These are phyloP conservation scores for Pararge aegeria DNA, from an alignment of 1,140 invertebrate species.

Conservation along the genomic window DNA sequence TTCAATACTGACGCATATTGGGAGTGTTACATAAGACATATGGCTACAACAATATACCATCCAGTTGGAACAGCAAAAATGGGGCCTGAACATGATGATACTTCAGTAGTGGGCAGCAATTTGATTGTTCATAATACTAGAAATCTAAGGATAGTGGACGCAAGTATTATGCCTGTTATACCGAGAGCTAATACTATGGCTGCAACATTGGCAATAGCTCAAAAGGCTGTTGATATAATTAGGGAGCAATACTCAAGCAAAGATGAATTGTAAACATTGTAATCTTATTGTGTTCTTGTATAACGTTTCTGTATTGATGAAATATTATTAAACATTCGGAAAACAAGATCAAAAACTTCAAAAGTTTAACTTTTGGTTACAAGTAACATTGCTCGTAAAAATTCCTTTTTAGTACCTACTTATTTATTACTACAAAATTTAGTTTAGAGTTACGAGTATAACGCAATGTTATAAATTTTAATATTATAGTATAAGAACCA, in stretches of 20 bases:
- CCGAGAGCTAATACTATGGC: slow-evolving; percentile 88
- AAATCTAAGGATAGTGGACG: slow-evolving; percentile 89
- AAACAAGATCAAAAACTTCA: too few species aligned
- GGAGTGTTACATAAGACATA: slow-evolving; percentile 82
- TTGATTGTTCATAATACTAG: slow-evolving; percentile 84
- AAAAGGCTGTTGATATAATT: slow-evolving; percentile 88
- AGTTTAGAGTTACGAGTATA: too few species aligned
- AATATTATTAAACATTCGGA: too few species aligned
- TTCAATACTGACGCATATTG: slow-evolving; percentile 82
- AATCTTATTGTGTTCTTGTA: background rate
- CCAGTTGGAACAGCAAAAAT: slow-evolving; percentile 89
- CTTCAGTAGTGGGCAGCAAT: slow-evolving; percentile 84
- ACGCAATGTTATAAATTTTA: too few species aligned
- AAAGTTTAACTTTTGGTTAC: too few species aligned
- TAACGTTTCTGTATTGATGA: background rate
- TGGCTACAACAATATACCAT: slow-evolving; percentile 84
- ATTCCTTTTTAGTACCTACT: too few species aligned
- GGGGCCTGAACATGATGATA: slow-evolving; percentile 83
- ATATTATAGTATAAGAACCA: too few species aligned
- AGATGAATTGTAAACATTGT: slow-evolving; percentile 44
- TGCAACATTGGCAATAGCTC: slow-evolving; percentile 88
- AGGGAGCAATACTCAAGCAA: slow-evolving; percentile 77
- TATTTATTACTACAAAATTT: too few species aligned
- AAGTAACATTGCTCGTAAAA: background rate
- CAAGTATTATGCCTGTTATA: slow-evolving; percentile 89